These are phyloP conservation scores for Dipodomys merriami DNA, from an alignment of 2,113 vertebrate species.

Conservation along the genomic window DNA sequence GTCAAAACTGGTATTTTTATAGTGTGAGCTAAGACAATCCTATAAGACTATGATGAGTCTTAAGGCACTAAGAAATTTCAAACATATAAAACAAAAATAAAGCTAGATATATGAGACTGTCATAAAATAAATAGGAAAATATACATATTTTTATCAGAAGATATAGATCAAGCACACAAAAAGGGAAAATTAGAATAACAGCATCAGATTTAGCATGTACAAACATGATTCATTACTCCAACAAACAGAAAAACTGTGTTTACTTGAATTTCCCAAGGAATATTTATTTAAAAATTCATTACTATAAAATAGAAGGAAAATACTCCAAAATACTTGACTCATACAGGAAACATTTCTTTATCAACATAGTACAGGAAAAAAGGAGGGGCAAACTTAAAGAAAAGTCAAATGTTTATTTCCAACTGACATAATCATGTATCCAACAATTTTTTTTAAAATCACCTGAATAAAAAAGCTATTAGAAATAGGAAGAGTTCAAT, in stretches of 20 bases:
- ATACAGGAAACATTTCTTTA: constrained; percentile 29
- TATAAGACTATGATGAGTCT: constrained; percentile 41
- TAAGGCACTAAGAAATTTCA: constrained; percentile 29
- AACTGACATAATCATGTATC: neutral
- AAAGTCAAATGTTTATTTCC: constrained; percentile 35
- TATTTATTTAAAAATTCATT: constrained; percentile 4
- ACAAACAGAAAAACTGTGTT: constrained; percentile 16
- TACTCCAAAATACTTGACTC: constrained; percentile 9
- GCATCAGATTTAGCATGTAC: constrained; percentile 14
- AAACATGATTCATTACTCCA: constrained; percentile 2
- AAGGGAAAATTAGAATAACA: constrained; percentile 26
- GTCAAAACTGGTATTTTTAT: neutral
- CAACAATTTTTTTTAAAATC: constrained; percentile 34
- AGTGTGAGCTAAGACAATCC: neutral
- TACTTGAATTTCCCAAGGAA: neutral
- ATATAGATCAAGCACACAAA: constrained; percentile 32
- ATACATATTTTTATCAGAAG: constrained; percentile 20
- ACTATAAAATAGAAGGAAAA: neutral
- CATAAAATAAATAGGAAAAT: constrained; percentile 17
- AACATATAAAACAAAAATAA: constrained; percentile 38
- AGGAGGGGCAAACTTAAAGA: constrained; percentile 10
- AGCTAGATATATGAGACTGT: neutral
- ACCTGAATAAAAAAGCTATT: neutral
- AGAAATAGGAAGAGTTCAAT: constrained; percentile 28
- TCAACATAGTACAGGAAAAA: constrained; percentile 6